Percentiles rank a stretch among this genome's conserved stretches.
Conservation (phyloP, 2,888 invertebrate genomes). For the Polydesmus complanatus region DNA sequence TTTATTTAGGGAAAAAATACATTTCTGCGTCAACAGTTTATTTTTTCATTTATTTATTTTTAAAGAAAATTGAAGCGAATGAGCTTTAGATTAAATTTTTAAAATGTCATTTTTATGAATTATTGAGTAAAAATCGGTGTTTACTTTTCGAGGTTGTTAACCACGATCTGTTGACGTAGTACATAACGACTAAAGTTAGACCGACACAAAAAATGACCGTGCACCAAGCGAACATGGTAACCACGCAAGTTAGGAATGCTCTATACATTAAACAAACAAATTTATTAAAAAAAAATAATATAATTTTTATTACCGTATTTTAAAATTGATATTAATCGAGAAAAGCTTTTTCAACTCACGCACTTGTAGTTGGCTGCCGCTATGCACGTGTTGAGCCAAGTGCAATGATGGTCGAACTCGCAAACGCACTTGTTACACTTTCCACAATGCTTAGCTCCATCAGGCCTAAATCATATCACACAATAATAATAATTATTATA, state of each 20-base stretch:
- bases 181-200: constrained; percentile 15
- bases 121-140: too few relatives aligned
- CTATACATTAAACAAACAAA: neutral
- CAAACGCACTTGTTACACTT: constrained; percentile 94
- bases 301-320: neutral
- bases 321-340: neutral
- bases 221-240: constrained; percentile 11
- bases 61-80: too few relatives aligned
- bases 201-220: constrained; percentile 10
- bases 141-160: constrained; percentile 12
- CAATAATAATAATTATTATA: too few relatives aligned
- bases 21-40: too few relatives aligned
- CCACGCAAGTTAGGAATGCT: constrained; percentile 11
- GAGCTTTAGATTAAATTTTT: neutral
- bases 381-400: constrained; percentile 96
- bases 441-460: constrained; percentile 69
- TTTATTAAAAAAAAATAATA: too few relatives aligned
- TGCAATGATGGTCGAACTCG: constrained; percentile 93
- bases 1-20: too few relatives aligned
- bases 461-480: constrained; percentile 26
- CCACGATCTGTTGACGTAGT: constrained; percentile 15
- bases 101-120: neutral
- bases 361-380: constrained; percentile 37
- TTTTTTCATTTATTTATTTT: too few relatives aligned
- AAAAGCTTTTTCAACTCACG: neutral